Evolutionary conservation across 2,113 vertebrate species (phyloP), one percentile per base, ranked within the genome.

Genomic region (Oceanites oceanicus): DNA sequence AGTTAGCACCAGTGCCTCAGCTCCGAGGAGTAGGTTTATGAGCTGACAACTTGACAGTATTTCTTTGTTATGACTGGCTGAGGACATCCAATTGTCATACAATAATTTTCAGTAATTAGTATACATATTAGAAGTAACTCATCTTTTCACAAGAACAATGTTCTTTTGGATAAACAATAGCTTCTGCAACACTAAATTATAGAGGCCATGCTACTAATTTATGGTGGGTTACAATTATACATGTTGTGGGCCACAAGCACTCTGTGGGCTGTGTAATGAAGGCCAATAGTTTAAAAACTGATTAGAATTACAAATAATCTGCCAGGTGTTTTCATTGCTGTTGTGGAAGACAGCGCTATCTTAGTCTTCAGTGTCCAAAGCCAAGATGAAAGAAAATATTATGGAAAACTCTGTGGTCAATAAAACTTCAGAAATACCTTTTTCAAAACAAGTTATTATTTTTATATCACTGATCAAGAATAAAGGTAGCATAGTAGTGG

Each of bases 241-340:
- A 98, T 95, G 97, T 86, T 97, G 96, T 97, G 95, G 96, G 92
- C 91, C 90, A 95, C 97, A 96, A 90, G 90, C 77, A 97, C 90
- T 94, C 96, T 96, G 92, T 90, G 80, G 96, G 95, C 93, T 97
- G 94, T 96, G 94, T 97, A 97, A 97, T 96, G 80, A 98, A 98
- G 92, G 92, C 81, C 91, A 97, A 95, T 74, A 97, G 92, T 96
- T 94, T 96, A 96, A 96, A 96, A 97, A 97, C 73, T 96, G 94
- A 97, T 97, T 94, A 91, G 88, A 96, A 96, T 96, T 93, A 96
- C 83, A 97, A 96, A 97, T 97, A 97, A 97, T 97, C 95, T 97
- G 67, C 91, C 93, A 97, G 93, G 89, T 97, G 85, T 97, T 93
- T 93, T 78, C 95, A 82, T 40, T 49, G 92, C 52, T 92, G 70